phyloP scores from a whole-genome alignment of 1,140 invertebrate genomes.

The Drosophila parabipectinata region DNA sequence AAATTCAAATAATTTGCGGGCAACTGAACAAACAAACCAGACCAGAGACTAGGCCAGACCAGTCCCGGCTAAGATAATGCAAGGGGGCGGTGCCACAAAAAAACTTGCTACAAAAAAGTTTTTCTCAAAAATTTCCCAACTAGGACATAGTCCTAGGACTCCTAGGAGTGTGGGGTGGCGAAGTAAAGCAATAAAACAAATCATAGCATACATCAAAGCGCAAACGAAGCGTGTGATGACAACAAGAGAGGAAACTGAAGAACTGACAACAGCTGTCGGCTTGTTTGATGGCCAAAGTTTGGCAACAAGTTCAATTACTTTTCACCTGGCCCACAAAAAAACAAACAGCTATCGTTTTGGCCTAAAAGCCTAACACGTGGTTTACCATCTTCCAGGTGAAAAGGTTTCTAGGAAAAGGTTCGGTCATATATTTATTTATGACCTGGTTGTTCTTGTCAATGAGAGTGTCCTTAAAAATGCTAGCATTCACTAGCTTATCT shows the following conservation, averaged over 20 bases:
- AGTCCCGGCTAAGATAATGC: slow-evolving; percentile 39
- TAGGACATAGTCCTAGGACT: not conserved
- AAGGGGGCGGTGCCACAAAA: slow-evolving; percentile 13
- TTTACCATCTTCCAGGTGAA: slow-evolving; percentile 14
- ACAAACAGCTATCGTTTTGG: slow-evolving; percentile 42
- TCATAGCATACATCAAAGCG: slow-evolving; percentile 73
- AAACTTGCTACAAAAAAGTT: slow-evolving; percentile 56
- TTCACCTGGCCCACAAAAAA: slow-evolving; percentile 58
- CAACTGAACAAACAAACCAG: slow-evolving; percentile 63
- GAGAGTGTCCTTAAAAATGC: too few relatives aligned
- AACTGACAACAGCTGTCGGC: slow-evolving; percentile 60
- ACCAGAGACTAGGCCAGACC: slow-evolving; percentile 37
- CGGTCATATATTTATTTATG: too few relatives aligned
- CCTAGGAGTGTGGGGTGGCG: not conserved
- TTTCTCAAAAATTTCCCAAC: slow-evolving; percentile 50
- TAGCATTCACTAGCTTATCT: too few relatives aligned
- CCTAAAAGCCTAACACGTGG: slow-evolving; percentile 40
- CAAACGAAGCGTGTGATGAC: slow-evolving; percentile 52
- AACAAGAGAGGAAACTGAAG: slow-evolving; percentile 21
- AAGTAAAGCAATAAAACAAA: slow-evolving; percentile 47
- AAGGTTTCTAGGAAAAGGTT: not conserved
- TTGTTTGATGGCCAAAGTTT: slow-evolving; percentile 74
- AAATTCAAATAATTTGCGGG: slow-evolving; percentile 74
- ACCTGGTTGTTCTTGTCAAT: too few relatives aligned
- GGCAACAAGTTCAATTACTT: slow-evolving; percentile 74